Percentiles rank a stretch among this genome's conserved stretches.
These are phyloP conservation scores for Scaptomyza tumidula DNA, from an alignment of 2,888 invertebrate genomes.

Conservation along the genomic window DNA sequence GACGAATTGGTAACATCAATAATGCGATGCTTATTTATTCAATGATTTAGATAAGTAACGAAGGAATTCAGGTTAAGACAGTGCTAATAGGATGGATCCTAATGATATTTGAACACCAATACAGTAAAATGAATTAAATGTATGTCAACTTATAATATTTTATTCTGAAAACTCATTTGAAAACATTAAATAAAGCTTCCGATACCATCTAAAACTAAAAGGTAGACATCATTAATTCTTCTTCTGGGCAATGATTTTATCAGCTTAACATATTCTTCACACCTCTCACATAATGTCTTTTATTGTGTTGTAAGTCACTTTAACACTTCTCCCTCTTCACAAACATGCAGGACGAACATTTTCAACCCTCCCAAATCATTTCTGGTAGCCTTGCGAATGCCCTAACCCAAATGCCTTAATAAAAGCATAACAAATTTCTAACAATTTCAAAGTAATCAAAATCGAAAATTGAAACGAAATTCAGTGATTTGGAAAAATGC, in stretches of 20 bases:
- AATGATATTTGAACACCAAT: too few relatives aligned
- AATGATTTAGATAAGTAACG: constrained; percentile 2
- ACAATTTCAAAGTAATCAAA: constrained; percentile 49
- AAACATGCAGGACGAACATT: constrained; percentile 4
- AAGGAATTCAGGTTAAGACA: too few relatives aligned
- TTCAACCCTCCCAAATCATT: constrained; percentile 18
- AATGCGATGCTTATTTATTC: constrained; percentile 8
- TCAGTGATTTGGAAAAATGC: constrained; percentile 76
- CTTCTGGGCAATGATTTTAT: constrained; percentile 1
- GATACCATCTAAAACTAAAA: too few relatives aligned
- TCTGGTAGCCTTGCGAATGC: not conserved
- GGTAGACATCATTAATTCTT: too few relatives aligned
- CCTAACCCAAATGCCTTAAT: constrained; percentile 18
- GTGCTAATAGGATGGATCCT: too few relatives aligned
- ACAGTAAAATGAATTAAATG: too few relatives aligned
- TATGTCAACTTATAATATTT: too few relatives aligned
- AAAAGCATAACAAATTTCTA: constrained; percentile 69
- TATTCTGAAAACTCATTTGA: too few relatives aligned
- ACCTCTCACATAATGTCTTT: constrained; percentile 15
- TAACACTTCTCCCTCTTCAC: constrained; percentile 9
- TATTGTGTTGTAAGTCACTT: constrained; percentile 43
- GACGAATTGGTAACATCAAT: constrained; percentile 18
- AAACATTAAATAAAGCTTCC: too few relatives aligned
- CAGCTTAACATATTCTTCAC: not conserved
- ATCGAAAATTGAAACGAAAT: constrained; percentile 61